These are phyloP conservation scores for Esox lucius DNA, from an alignment of 2,797 vertebrate genomes.

Conservation along the genomic window DNA sequence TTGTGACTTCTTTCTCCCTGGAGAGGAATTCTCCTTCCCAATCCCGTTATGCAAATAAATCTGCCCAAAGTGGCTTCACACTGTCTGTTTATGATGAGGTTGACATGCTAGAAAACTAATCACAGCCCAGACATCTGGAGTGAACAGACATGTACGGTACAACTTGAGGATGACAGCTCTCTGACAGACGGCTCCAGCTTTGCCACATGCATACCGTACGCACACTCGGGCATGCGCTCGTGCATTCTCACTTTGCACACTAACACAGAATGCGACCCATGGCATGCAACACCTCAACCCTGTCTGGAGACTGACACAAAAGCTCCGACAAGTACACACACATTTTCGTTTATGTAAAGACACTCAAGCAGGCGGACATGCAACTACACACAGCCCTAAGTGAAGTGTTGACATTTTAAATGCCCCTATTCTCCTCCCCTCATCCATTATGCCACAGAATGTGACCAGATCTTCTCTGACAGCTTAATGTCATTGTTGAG, in stretches of 20 bases:
- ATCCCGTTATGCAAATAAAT: constrained; percentile 20
- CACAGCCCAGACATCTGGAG: constrained; percentile 25
- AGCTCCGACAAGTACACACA: background rate
- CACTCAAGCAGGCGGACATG: constrained; percentile 2
- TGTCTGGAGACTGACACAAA: background rate
- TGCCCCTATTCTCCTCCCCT: background rate
- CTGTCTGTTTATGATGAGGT: constrained; percentile 10
- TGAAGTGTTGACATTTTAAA: constrained; percentile 4
- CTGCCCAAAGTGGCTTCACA: constrained; percentile 12
- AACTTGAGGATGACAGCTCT: constrained; percentile 26
- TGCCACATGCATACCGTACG: background rate
- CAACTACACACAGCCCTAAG: constrained; percentile 2
- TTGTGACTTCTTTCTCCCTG: background rate
- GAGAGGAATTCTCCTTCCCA: background rate
- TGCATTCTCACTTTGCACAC: too few relatives aligned
- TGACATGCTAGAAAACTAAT: constrained; percentile 33
- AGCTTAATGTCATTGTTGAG: constrained; percentile 11
- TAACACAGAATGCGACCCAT: too few relatives aligned
- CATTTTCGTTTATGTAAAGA: background rate
- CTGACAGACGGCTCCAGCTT: background rate
- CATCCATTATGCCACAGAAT: background rate
- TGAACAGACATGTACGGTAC: constrained; percentile 1
- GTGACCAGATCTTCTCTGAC: constrained; percentile 2
- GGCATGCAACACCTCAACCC: too few relatives aligned
- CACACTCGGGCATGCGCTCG: too few relatives aligned